Evolutionary conservation across 1,140 invertebrate genomes (phyloP), one percentile per base, ranked within the genome.

Genomic region (Caenorhabditis inopinata): DNA sequence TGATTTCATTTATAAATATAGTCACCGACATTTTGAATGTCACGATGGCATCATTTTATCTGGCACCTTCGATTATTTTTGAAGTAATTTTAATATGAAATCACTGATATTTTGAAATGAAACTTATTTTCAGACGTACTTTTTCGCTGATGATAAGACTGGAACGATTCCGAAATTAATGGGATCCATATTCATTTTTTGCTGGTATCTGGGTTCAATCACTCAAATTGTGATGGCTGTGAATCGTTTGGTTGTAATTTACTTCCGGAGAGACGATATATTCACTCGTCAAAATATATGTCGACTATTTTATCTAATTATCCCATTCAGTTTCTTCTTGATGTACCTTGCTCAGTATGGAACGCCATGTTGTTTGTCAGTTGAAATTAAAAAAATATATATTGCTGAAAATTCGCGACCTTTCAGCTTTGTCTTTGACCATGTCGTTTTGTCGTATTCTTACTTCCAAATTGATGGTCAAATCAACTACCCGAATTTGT

Each of bases 1-100:
- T 77, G 48, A 77, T 77, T 53, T 77, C 76, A 21, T 77, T 77
- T 4, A 48, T 51, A 53, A 77, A 77, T 42, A 77, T 77, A 16
- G 27, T n/a, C 35, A 53, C 76, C 1, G 76, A 77, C 18, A 77
- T 77, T 45, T 48, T 77, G 29, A 53, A 51, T 49, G 49, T 77
- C 45, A 14, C 21, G 9, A 77, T 77, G 76, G 23, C 48, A 0
- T 35, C 49, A 16, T 35, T 53, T 21, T 77, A 53, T 45, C 32
- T 77, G 48, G 76, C 49, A 42, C 76, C 76, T 11, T 77, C 76
- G 4, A 77, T 77, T 25, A 77, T 77, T 21, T 38, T 58, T 6
- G 51, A 77, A 21, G 76, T 77, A 35, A 51, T n/a, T n/a, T n/a
- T n/a, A n/a, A n/a, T n/a, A 35, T 35, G n/a, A n/a, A 16, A n/a